Evolutionary conservation across 1,140 invertebrate genomes (phyloP).

Genomic region (Drosophila arawakana): DNA sequence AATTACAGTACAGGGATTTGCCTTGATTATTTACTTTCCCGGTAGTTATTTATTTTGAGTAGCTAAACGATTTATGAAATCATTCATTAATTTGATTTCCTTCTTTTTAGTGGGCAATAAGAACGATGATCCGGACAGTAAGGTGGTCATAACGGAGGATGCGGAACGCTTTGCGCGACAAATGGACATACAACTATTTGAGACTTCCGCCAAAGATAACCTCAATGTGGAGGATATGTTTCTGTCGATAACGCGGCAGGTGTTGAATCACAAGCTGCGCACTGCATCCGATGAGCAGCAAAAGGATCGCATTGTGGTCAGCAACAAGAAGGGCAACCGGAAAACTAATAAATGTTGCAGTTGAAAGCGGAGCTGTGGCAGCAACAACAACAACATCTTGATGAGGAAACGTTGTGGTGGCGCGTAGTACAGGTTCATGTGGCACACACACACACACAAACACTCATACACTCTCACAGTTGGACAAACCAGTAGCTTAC

Average conservation of each 20-base stretch:
- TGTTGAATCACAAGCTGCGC: slow-evolving; percentile 83
- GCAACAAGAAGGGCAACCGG: slow-evolving; percentile 60
- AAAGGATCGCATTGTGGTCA: slow-evolving; percentile 86
- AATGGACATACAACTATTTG: slow-evolving; percentile 98
- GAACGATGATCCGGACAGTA: slow-evolving; percentile 98
- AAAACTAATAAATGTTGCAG: slow-evolving; percentile 80
- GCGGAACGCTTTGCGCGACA: slow-evolving; percentile 98
- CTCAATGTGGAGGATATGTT: slow-evolving; percentile 99
- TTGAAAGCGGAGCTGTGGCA: slow-evolving; percentile 63
- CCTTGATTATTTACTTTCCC: too few species aligned
- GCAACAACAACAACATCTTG: slow-evolving; percentile 23
- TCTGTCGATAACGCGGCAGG: slow-evolving; percentile 89
- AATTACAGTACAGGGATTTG: too few species aligned
- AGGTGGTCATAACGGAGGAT: slow-evolving; percentile 98
- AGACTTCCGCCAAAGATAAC: slow-evolving; percentile 99
- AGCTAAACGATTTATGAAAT: background rate
- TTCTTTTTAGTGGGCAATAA: slow-evolving; percentile 96
- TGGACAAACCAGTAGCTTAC: slow-evolving; percentile 50
- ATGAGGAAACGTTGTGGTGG: slow-evolving; percentile 47
- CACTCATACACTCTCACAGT: slow-evolving; percentile 32
- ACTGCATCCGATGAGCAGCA: slow-evolving; percentile 84
- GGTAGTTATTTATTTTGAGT: background rate
- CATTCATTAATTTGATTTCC: background rate
- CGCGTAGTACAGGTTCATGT: slow-evolving; percentile 64
- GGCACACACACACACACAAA: slow-evolving; percentile 46